These are phyloP conservation scores for Percopsis transmontana DNA, from an alignment of 2,113 vertebrate species.

Conservation along the genomic window DNA sequence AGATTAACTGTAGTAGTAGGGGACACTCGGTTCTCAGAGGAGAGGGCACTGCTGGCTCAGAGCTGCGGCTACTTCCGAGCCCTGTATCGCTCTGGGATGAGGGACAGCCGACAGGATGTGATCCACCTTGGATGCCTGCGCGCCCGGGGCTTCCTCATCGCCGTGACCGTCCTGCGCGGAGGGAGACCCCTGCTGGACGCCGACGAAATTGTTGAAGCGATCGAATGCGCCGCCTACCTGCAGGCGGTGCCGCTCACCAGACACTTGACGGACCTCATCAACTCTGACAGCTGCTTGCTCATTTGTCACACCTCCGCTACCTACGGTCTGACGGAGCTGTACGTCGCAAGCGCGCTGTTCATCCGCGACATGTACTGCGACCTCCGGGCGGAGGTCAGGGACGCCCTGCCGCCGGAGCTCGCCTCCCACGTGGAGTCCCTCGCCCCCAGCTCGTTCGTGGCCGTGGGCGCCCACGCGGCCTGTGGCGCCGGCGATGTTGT, in stretches of 20 bases:
- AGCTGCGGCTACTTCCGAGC: conserved; percentile 88
- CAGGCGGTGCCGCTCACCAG: conserved; percentile 80
- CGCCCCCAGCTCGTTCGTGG: conserved; percentile 81
- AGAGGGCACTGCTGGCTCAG: conserved; percentile 79
- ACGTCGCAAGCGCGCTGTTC: conserved; percentile 78
- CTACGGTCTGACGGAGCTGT: conserved; percentile 84
- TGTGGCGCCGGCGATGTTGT: conserved; percentile 72
- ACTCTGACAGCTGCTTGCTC: conserved; percentile 85
- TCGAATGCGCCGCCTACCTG: conserved; percentile 86
- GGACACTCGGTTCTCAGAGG: conserved; percentile 78
- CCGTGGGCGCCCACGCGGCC: conserved; percentile 83
- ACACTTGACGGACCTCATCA: conserved; percentile 80
- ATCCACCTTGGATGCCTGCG: conserved; percentile 79
- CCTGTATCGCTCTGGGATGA: conserved; percentile 91
- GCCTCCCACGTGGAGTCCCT: conserved; percentile 80
- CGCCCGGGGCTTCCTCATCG: conserved; percentile 76
- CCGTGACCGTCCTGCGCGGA: conserved; percentile 78
- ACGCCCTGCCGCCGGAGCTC: conserved; percentile 76
- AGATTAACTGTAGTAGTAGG: conserved; percentile 78
- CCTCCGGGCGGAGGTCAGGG: conserved; percentile 71
- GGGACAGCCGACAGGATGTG: conserved; percentile 82
- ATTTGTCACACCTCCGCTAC: conserved; percentile 84
- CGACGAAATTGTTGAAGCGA: conserved; percentile 80
- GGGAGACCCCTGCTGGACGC: conserved; percentile 75
- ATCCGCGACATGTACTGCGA: conserved; percentile 81